These are phyloP conservation scores for Lutraria rhynchaena DNA, from an alignment of 1,140 invertebrate genomes.

Conservation along the genomic window DNA sequence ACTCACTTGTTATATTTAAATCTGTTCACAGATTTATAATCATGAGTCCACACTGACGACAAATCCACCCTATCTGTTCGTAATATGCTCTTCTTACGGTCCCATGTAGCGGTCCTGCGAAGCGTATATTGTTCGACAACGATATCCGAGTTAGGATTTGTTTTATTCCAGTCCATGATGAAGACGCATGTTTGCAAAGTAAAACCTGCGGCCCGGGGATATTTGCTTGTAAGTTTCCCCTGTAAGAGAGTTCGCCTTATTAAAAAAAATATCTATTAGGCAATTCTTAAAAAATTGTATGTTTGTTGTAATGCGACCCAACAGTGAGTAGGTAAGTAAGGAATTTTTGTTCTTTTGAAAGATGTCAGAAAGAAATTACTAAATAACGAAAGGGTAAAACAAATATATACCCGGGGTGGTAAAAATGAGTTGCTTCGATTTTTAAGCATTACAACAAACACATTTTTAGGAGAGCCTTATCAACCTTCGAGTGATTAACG, in stretches of 20 bases:
- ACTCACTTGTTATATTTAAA: not conserved
- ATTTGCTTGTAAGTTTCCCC: not conserved
- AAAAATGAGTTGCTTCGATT: too few species aligned
- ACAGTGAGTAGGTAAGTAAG: not conserved
- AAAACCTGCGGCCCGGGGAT: slow-evolving; percentile 8
- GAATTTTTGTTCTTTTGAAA: not conserved
- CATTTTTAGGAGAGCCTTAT: too few species aligned
- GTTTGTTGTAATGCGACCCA: too few species aligned
- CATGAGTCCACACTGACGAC: slow-evolving; percentile 18
- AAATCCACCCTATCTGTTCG: not conserved
- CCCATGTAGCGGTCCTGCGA: not conserved
- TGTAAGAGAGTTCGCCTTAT: not conserved
- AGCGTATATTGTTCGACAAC: slow-evolving; percentile 13
- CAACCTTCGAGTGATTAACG: too few species aligned
- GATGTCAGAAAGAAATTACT: not conserved
- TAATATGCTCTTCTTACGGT: slow-evolving; percentile 18
- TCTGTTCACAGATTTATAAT: not conserved
- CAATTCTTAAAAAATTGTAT: not conserved
- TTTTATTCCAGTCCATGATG: slow-evolving; percentile 23
- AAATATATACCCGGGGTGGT: not conserved
- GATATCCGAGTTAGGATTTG: not conserved
- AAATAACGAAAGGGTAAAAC: not conserved
- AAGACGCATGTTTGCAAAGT: slow-evolving; percentile 5
- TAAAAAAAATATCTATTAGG: not conserved
- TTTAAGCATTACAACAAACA: too few species aligned